These are phyloP conservation scores for Papilio protenor DNA, from an alignment of 2,888 invertebrate species.

Conservation along the genomic window DNA sequence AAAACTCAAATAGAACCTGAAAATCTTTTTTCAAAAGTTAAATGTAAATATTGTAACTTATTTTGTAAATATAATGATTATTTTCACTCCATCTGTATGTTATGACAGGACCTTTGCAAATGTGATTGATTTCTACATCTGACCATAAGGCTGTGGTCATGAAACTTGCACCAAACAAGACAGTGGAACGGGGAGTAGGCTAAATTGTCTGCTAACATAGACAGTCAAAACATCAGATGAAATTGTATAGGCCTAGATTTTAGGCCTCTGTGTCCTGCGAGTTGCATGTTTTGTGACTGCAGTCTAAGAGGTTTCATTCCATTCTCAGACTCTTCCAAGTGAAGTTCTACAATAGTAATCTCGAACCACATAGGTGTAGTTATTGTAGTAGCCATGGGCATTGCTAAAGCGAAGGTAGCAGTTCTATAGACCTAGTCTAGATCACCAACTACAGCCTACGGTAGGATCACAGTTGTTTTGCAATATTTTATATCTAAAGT, in stretches of 20 bases:
- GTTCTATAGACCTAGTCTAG: too few relatives aligned
- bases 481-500: constrained; percentile 29
- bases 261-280: too few relatives aligned
- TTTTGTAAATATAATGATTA: constrained; percentile 72
- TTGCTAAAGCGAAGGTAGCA: too few relatives aligned
- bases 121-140: not conserved
- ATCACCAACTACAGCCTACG: too few relatives aligned
- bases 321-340: not conserved
- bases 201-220: too few relatives aligned
- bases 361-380: constrained; percentile 2
- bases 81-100: constrained; percentile 16
- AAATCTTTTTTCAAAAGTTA: constrained; percentile 22
- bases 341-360: constrained; percentile 1
- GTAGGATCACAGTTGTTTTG: not conserved
- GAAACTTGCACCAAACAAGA: too few relatives aligned
- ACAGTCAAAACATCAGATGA: too few relatives aligned
- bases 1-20: constrained; percentile 49
- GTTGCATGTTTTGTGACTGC: too few relatives aligned
- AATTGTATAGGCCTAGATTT: too few relatives aligned
- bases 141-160: too few relatives aligned
- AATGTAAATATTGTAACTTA: constrained; percentile 82
- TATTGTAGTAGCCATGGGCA: constrained; percentile 1
- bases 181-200: too few relatives aligned
- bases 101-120: constrained; percentile 17
- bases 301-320: not conserved